Conservation (phyloP, 2,797 vertebrate genomes). For the Enteromius thamalakanensis region DNA sequence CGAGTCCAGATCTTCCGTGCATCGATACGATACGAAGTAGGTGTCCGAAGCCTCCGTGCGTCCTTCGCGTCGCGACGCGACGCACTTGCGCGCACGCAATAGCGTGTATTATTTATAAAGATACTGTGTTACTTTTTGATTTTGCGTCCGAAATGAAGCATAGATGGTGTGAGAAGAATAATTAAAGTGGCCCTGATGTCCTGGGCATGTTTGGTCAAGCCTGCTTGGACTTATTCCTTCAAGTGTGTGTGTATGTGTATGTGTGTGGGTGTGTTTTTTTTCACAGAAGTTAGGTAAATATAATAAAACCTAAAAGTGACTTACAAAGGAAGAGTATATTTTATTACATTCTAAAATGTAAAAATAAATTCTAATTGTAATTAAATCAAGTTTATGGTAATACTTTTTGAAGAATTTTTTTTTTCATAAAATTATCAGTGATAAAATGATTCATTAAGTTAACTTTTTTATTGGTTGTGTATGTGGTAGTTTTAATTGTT, state of each 20-base stretch:
- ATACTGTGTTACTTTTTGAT: neutral
- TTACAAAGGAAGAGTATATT: neutral
- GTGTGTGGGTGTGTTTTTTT: neutral
- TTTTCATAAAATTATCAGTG: neutral
- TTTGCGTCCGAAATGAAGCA: neutral
- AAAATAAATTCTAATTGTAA: neutral
- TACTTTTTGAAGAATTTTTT: neutral
- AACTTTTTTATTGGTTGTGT: neutral
- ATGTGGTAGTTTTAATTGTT: neutral
- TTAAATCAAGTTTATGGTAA: neutral
- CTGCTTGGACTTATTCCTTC: constrained; percentile 17
- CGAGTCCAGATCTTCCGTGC: neutral
- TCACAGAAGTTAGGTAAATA: neutral
- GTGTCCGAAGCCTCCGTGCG: constrained; percentile 20
- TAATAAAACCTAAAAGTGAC: neutral
- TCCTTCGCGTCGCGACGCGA: constrained; percentile 10
- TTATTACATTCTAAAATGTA: neutral
- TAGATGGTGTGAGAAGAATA: neutral
- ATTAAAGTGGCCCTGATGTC: neutral
- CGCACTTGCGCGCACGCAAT: neutral
- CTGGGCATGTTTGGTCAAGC: constrained; percentile 27
- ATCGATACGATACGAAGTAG: neutral
- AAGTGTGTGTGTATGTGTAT: neutral
- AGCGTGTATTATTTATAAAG: neutral
- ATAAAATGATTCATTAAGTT: neutral